Conservation (phyloP, 2,888 invertebrate genomes). For the Rosalia funebris region DNA sequence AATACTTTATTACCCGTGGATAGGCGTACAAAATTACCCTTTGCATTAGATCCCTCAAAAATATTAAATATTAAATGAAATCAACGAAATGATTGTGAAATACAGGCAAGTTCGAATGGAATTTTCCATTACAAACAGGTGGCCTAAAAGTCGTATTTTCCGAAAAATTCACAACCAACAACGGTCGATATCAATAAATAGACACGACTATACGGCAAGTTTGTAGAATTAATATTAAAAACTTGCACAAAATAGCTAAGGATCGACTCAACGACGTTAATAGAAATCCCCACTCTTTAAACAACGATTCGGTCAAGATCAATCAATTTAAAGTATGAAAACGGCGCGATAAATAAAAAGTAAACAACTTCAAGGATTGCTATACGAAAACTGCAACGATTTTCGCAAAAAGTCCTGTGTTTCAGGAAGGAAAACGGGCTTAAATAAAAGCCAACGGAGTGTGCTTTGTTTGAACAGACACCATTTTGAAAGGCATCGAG, state of each 20-base stretch:
- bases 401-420: constrained; percentile 33
- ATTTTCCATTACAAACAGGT: constrained; percentile 18
- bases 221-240: constrained; percentile 18
- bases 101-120: constrained; percentile 4
- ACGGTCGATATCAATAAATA: neutral
- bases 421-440: constrained; percentile 34
- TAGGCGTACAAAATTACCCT: too few species aligned
- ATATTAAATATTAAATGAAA: too few species aligned
- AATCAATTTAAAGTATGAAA: constrained; percentile 54
- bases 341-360: constrained; percentile 55
- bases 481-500: constrained; percentile 71
- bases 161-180: neutral
- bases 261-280: constrained; percentile 37
- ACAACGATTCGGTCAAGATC: constrained; percentile 50
- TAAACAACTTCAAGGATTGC: constrained; percentile 47
- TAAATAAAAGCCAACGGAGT: constrained; percentile 45
- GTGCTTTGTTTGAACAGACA: constrained; percentile 67
- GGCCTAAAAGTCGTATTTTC: neutral
- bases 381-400: constrained; percentile 27
- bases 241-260: constrained; percentile 29
- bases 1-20: too few species aligned
- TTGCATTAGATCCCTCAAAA: too few species aligned
- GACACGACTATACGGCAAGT: constrained; percentile 3
- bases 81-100: constrained; percentile 9
- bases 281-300: constrained; percentile 41